These are phyloP conservation scores for Chromobotia macracanthus DNA, from an alignment of 2,797 vertebrate species.

Conservation along the genomic window DNA sequence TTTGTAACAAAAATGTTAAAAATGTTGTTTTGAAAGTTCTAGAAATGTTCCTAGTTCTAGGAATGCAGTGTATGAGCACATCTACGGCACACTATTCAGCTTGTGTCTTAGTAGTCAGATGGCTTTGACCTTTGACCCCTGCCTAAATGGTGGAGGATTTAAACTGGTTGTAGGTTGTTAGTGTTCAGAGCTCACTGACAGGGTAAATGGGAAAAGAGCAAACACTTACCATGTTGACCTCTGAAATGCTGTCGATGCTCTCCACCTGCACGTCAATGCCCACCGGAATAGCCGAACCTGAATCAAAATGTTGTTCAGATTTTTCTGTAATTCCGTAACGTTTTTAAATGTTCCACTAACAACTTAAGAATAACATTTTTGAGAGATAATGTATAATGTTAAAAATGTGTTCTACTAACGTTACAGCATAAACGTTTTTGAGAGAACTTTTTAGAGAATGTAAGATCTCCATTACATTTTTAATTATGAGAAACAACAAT, in stretches of 20 bases:
- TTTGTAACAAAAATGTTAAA: too few relatives aligned
- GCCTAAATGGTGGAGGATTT: conserved; percentile 23
- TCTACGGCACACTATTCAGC: neutral
- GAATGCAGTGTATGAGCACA: neutral
- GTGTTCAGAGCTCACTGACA: neutral
- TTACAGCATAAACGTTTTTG: too few relatives aligned
- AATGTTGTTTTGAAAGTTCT: too few relatives aligned
- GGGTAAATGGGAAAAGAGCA: conserved; percentile 2
- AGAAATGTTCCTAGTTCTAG: too few relatives aligned
- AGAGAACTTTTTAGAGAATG: too few relatives aligned
- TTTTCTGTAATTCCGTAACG: too few relatives aligned
- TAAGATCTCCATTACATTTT: too few relatives aligned
- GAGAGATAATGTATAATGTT: too few relatives aligned
- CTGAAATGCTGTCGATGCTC: conserved; percentile 93
- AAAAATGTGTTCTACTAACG: too few relatives aligned
- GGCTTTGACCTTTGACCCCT: conserved; percentile 5
- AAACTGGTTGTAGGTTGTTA: neutral
- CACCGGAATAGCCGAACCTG: conserved; percentile 88
- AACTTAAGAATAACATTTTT: too few relatives aligned
- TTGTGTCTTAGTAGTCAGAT: conserved; percentile 8
- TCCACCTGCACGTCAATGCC: conserved; percentile 91
- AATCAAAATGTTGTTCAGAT: conserved; percentile 47
- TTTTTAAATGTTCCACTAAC: too few relatives aligned
- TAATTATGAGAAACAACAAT: too few relatives aligned
- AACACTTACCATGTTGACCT: conserved; percentile 89